Evolutionary conservation across 1,140 invertebrate genomes (phyloP).

Genomic region (Danaus plexippus): DNA sequence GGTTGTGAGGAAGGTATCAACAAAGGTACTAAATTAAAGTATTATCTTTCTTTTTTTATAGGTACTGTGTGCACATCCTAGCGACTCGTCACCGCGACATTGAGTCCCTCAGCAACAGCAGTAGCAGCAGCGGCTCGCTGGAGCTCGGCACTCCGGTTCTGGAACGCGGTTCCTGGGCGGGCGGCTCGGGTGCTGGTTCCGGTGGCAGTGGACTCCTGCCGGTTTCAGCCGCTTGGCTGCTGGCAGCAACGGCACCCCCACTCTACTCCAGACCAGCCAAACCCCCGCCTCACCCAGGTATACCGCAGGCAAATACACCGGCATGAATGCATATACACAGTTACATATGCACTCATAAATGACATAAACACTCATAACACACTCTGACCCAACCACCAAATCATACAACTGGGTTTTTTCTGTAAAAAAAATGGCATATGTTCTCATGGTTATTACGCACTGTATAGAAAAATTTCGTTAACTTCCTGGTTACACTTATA

Average conservation of each 20-base stretch:
- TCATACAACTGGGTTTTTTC: too few relatives aligned
- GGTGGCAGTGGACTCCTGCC: slow-evolving; percentile 57
- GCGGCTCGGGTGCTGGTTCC: slow-evolving; percentile 25
- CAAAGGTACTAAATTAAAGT: too few relatives aligned
- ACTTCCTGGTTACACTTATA: too few relatives aligned
- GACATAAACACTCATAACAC: too few relatives aligned
- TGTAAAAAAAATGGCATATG: too few relatives aligned
- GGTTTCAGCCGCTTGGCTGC: slow-evolving; percentile 83
- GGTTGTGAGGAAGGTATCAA: too few relatives aligned
- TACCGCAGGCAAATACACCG: background rate
- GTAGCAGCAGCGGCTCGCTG: slow-evolving; percentile 71
- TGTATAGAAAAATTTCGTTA: too few relatives aligned
- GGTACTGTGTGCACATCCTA: slow-evolving; percentile 80
- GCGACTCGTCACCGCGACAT: slow-evolving; percentile 82
- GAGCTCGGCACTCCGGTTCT: slow-evolving; percentile 83
- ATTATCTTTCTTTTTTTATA: slow-evolving; percentile 10
- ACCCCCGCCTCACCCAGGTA: slow-evolving; percentile 24
- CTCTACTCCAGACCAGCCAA: slow-evolving; percentile 76
- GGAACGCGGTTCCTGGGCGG: slow-evolving; percentile 62
- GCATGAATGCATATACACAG: too few relatives aligned
- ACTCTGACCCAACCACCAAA: too few relatives aligned
- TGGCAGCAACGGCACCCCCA: slow-evolving; percentile 80
- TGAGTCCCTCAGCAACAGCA: slow-evolving; percentile 66
- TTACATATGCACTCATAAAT: too few relatives aligned
- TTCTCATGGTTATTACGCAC: too few relatives aligned